Conservation (phyloP, 2,888 invertebrate genomes). For the Luffia ferchaultella region DNA sequence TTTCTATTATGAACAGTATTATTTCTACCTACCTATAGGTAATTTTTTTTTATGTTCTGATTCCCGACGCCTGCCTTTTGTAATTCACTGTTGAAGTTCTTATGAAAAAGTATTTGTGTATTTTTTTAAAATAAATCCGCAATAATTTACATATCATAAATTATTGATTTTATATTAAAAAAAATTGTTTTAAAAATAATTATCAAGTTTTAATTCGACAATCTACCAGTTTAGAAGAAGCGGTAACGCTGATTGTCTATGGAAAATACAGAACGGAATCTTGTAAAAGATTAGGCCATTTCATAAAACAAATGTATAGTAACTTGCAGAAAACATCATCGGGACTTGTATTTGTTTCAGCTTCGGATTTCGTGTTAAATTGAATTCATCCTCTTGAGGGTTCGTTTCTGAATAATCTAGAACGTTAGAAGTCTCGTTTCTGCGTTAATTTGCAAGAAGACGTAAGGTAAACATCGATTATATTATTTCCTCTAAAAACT, state of each 20-base stretch:
- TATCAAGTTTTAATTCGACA: too few relatives aligned
- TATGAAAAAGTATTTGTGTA: too few relatives aligned
- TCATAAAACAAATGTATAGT: slow-evolving; percentile 69
- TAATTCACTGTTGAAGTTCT: too few relatives aligned
- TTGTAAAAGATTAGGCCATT: slow-evolving; percentile 69
- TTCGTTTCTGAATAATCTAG: slow-evolving; percentile 12
- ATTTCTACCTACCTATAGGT: too few relatives aligned
- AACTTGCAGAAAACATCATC: slow-evolving; percentile 66
- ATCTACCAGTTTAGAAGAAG: too few relatives aligned
- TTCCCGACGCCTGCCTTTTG: too few relatives aligned
- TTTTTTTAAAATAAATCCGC: too few relatives aligned
- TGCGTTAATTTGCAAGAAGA: slow-evolving; percentile 63
- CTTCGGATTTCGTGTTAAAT: slow-evolving; percentile 65
- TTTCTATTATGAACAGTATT: too few relatives aligned
- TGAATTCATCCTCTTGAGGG: slow-evolving; percentile 49
- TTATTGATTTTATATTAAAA: too few relatives aligned
- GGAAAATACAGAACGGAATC: slow-evolving; percentile 65
- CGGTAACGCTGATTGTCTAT: slow-evolving; percentile 62
- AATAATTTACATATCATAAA: too few relatives aligned
- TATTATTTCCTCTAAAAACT: slow-evolving; percentile 50
- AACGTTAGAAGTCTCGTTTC: slow-evolving; percentile 63
- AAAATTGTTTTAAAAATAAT: too few relatives aligned
- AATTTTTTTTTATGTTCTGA: too few relatives aligned
- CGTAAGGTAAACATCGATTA: slow-evolving; percentile 68
- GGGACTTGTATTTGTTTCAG: slow-evolving; percentile 67